Conservation (phyloP, 2,888 invertebrate genomes). For the Acrobasis repandana region DNA sequence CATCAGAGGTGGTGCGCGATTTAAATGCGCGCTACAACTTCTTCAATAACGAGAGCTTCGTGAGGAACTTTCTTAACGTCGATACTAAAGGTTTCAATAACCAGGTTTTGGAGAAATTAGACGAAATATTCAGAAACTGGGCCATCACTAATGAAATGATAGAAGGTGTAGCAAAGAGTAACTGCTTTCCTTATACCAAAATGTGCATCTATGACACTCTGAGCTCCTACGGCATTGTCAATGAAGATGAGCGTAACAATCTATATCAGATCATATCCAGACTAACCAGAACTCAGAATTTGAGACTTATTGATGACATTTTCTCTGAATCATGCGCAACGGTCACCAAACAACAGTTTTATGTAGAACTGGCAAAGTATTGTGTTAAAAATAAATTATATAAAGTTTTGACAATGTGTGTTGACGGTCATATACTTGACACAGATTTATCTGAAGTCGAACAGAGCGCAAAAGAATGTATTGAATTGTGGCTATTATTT, state of each 20-base stretch:
- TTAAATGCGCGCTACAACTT: constrained; percentile 75
- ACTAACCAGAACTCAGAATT: constrained; percentile 81
- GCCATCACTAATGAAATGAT: constrained; percentile 84
- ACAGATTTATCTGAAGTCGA: constrained; percentile 67
- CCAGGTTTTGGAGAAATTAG: constrained; percentile 68
- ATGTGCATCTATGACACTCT: constrained; percentile 84
- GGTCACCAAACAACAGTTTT: constrained; percentile 74
- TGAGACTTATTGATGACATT: constrained; percentile 80
- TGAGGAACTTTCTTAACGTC: constrained; percentile 66
- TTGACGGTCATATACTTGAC: constrained; percentile 69
- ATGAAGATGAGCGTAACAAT: constrained; percentile 80
- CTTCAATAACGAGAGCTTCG: constrained; percentile 71
- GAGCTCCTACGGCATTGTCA: constrained; percentile 85
- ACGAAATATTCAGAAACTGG: constrained; percentile 79
- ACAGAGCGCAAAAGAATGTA: constrained; percentile 73
- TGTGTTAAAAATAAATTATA: constrained; percentile 79
- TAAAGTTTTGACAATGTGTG: constrained; percentile 78
- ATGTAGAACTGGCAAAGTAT: constrained; percentile 77
- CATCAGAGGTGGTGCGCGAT: constrained; percentile 74
- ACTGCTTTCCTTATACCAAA: constrained; percentile 76
- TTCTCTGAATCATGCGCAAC: constrained; percentile 76
- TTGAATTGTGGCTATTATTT: constrained; percentile 79
- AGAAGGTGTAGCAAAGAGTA: constrained; percentile 67
- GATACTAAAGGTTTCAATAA: constrained; percentile 67
- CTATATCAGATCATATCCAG: constrained; percentile 83